These are phyloP conservation scores for Oscheius onirici DNA, from an alignment of 2,888 invertebrate species.

Conservation along the genomic window DNA sequence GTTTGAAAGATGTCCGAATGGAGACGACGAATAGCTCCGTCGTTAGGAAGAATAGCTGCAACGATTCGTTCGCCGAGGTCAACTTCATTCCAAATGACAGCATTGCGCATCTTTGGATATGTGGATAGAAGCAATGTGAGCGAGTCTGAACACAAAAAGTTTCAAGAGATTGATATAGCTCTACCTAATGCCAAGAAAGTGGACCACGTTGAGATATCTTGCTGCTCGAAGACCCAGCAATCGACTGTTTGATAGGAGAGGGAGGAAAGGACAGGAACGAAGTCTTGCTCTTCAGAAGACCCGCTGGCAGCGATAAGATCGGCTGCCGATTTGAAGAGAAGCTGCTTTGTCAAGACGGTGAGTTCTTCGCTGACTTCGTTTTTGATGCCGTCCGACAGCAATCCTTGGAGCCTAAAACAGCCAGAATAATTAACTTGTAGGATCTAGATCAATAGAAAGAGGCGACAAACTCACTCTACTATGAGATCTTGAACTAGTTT, in stretches of 20 bases:
- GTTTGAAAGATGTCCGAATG: constrained; percentile 5
- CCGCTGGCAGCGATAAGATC: neutral
- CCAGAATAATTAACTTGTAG: too few species aligned
- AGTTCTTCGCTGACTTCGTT: neutral
- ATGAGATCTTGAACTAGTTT: neutral
- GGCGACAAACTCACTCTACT: neutral
- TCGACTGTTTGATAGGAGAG: neutral
- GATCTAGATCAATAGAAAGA: too few species aligned
- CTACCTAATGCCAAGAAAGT: neutral
- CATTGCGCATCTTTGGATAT: neutral
- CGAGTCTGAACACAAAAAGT: neutral
- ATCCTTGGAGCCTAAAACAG: neutral
- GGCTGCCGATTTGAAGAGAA: constrained; percentile 3
- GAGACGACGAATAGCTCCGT: neutral
- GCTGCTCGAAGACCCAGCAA: neutral
- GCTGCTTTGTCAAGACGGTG: neutral
- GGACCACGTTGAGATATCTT: neutral
- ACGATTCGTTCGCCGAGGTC: neutral
- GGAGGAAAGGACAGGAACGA: neutral
- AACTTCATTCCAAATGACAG: neutral
- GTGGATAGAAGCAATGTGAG: neutral
- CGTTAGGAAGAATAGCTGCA: neutral
- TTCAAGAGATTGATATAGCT: too few species aligned
- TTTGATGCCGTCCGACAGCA: neutral
- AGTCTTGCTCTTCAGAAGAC: neutral